phyloP scores from a whole-genome alignment of 2,888 invertebrate genomes.

The Dynastes maya region DNA sequence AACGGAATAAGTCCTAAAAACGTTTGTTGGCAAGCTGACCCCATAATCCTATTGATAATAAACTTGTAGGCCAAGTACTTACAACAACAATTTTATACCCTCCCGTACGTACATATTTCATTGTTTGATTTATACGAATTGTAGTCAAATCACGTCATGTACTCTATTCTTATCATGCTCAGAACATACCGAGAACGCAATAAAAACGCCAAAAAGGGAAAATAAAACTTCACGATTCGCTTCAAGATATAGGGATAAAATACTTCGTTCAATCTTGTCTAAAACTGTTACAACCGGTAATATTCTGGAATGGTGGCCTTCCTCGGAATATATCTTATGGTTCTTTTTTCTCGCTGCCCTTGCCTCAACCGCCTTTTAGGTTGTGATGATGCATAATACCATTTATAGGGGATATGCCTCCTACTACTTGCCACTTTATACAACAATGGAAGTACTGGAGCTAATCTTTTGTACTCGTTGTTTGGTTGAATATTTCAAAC shows the following conservation, averaged over 20 bases:
- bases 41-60: too few relatives aligned
- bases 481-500: slow-evolving; percentile 20
- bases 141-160: too few relatives aligned
- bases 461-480: slow-evolving; percentile 33
- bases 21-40: too few relatives aligned
- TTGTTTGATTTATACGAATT: too few relatives aligned
- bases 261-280: slow-evolving; percentile 55
- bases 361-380: slow-evolving; percentile 3
- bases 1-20: too few relatives aligned
- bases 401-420: slow-evolving; percentile 25
- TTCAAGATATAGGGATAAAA: slow-evolving; percentile 48
- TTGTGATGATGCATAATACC: slow-evolving; percentile 39
- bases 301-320: slow-evolving; percentile 39
- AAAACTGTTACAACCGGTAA: slow-evolving; percentile 54
- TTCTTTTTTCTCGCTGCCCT: slow-evolving; percentile 12
- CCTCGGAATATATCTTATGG: slow-evolving; percentile 31
- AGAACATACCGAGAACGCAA: slow-evolving; percentile 27
- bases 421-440: slow-evolving; percentile 22
- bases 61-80: too few relatives aligned
- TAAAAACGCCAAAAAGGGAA: slow-evolving; percentile 41
- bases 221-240: slow-evolving; percentile 38
- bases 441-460: neutral
- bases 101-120: too few relatives aligned
- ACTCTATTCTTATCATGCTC: slow-evolving; percentile 2
- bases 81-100: too few relatives aligned